Evolutionary conservation across 2,888 invertebrate species (phyloP).

Genomic region (Acanthosepion esculentum): DNA sequence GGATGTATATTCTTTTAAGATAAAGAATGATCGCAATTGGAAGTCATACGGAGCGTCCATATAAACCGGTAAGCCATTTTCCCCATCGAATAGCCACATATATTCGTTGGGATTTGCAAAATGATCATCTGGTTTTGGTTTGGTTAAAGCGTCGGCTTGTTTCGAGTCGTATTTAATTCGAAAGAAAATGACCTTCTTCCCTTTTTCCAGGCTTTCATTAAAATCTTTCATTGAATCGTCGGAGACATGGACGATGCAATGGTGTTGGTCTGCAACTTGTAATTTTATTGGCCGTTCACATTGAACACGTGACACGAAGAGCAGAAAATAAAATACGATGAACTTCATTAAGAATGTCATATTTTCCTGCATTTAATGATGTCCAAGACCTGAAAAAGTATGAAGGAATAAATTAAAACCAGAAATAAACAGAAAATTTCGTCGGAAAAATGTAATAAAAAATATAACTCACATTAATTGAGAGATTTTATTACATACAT

Average conservation of each 20-base stretch:
- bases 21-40: background rate
- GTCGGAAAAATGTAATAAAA: too few species aligned
- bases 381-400: too few species aligned
- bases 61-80: background rate
- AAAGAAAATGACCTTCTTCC: background rate
- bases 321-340: background rate
- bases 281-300: background rate
- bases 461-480: too few species aligned
- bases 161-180: background rate
- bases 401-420: too few species aligned
- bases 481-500: too few species aligned
- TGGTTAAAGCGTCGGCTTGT: background rate
- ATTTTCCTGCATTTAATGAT: too few species aligned
- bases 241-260: background rate
- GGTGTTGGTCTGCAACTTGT: too few species aligned
- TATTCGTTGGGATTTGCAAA: slow-evolving; percentile 36
- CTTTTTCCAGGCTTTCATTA: background rate
- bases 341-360: too few species aligned
- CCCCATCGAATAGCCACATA: background rate
- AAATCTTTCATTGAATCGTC: background rate
- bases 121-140: background rate
- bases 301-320: background rate
- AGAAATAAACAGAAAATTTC: too few species aligned
- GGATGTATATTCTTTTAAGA: background rate
- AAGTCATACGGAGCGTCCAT: background rate